Conservation (phyloP, 2,888 invertebrate genomes). For the Nomada fabriciana region DNA sequence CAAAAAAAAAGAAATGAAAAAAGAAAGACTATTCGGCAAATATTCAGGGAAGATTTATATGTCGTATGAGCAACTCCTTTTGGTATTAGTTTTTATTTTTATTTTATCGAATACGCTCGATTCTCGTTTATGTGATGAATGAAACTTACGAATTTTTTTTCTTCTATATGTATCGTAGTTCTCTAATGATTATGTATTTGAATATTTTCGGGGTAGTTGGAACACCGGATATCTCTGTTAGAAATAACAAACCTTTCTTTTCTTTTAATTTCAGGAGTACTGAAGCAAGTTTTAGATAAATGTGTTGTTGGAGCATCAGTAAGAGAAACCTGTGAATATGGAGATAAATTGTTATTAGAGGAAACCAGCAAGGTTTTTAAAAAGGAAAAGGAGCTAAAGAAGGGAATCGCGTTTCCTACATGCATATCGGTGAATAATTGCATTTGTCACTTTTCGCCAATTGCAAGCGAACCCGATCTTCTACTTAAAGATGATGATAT, state of each 20-base stretch:
- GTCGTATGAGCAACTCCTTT: neutral
- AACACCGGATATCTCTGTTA: neutral
- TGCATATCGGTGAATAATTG: slow-evolving; percentile 99
- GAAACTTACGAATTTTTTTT: neutral
- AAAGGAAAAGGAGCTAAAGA: slow-evolving; percentile 98
- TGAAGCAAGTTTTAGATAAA: slow-evolving; percentile 94
- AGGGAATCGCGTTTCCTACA: slow-evolving; percentile 99
- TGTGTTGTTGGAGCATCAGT: slow-evolving; percentile 95
- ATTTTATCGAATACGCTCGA: neutral
- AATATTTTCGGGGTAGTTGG: too few relatives aligned
- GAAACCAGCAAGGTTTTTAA: slow-evolving; percentile 99
- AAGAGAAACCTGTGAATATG: slow-evolving; percentile 95
- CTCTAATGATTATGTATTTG: too few relatives aligned
- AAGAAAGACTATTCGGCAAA: neutral
- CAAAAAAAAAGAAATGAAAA: neutral
- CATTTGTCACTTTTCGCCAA: slow-evolving; percentile 99
- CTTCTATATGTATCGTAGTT: too few relatives aligned
- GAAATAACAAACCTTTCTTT: neutral
- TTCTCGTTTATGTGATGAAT: neutral
- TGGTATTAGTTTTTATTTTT: slow-evolving; percentile 1
- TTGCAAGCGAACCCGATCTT: slow-evolving; percentile 95
- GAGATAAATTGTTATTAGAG: slow-evolving; percentile 94
- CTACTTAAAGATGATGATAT: slow-evolving; percentile 95
- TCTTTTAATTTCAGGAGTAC: slow-evolving; percentile 89
- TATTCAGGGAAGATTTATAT: slow-evolving; percentile 1